Conservation (phyloP, 2,113 vertebrate species). For the Macroglossus sobrinus region DNA sequence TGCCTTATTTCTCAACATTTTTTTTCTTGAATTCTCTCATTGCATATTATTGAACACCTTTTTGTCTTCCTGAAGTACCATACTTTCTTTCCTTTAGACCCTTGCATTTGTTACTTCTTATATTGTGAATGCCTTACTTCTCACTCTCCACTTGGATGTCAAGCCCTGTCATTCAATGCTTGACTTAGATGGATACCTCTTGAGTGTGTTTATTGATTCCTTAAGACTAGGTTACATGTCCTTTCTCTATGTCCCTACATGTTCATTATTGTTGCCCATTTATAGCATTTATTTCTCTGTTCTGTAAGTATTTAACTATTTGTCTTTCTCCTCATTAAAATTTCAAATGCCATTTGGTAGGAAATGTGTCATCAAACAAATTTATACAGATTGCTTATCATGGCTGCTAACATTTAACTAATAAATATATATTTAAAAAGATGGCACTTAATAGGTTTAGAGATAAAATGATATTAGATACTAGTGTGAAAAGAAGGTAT, state of each 20-base stretch:
- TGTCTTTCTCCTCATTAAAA: not conserved
- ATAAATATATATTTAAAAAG: not conserved
- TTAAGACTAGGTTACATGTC: not conserved
- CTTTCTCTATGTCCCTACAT: not conserved
- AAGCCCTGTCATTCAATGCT: not conserved
- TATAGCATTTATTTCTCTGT: not conserved
- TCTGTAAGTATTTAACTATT: not conserved
- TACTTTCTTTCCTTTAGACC: not conserved
- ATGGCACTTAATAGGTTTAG: not conserved
- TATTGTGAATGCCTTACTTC: not conserved
- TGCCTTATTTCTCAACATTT: not conserved
- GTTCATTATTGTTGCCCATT: not conserved
- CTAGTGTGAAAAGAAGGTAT: not conserved
- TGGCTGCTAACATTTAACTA: not conserved
- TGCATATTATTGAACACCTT: not conserved
- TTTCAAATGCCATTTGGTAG: not conserved
- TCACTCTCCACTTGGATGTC: not conserved
- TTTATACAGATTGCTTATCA: not conserved
- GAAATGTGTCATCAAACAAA: not conserved
- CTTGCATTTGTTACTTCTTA: not conserved
- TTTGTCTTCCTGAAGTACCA: not conserved
- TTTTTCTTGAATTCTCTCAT: not conserved
- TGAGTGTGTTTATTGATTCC: not conserved
- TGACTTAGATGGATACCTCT: not conserved
- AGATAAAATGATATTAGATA: not conserved